Base-by-base conservation (phyloP, 2,888 invertebrate species). In the Isoperla grammatica region DNA sequence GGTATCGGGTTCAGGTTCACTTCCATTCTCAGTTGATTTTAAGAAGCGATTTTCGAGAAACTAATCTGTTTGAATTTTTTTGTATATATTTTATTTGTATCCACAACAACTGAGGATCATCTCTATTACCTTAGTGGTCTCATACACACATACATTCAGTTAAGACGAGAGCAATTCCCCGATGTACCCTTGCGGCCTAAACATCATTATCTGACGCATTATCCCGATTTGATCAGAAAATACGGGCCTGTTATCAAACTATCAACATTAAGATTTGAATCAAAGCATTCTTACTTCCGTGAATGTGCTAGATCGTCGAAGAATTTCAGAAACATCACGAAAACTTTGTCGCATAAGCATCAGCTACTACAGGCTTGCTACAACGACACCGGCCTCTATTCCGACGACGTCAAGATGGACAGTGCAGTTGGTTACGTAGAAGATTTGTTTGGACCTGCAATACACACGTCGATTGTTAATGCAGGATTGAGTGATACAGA, bases 171-270 rank as follows among this genome's bases (percentile, higher is more conserved):
- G n/a, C 20, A 64, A 9, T 65, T 63, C 59, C 55, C 63, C 1
- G 17, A 60, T 40, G n/a, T 22, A n/a, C 59, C 56, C 42, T 46
- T 67, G 11, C 29, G 63, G 6, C 65, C 64, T 22, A 67, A 66
- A 45, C 67, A 66, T 42, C 65, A 65, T 56, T 65, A 60, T 40
- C 9, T 66, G 8, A 49, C 29, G 0, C 66, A 67, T 50, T 66
- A 65, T 23, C 56, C 63, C 11, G 57, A 60, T 2, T 8, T 67
- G 19, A 65, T 67, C 15, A 13, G 56, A 0, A 45, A 56, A 54
- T 67, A 61, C 56, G 65, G 66, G 8, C 67, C 66, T 12, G 13
- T 66, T 2, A 63, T 64, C 3, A 65, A 61, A 62, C 64, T 67
- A 0, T 67, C 66, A 64, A 53, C 64, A 1, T 60, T 67, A 56